A percentile compares a stretch with the other conserved stretches of the same genome.
Evolutionary conservation across 2,797 vertebrate genomes (phyloP).

Genomic region (Anas bernieri): DNA sequence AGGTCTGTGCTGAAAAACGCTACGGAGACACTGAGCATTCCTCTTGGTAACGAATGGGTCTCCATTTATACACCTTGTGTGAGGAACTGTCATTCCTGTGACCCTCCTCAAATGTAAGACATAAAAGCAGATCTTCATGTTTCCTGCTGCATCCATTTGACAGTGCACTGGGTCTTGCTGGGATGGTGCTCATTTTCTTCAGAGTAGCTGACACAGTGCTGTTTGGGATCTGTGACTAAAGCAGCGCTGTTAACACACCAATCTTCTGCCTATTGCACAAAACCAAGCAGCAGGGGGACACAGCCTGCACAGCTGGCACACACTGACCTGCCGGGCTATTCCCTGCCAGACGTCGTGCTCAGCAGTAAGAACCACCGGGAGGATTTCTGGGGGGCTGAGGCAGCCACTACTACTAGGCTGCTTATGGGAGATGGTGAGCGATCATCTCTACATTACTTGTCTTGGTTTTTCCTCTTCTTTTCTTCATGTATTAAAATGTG

Average conservation of each 20-base stretch:
- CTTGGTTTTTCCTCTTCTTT: neutral
- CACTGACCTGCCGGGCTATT: neutral
- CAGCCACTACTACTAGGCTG: neutral
- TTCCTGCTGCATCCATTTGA: neutral
- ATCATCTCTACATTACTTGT: neutral
- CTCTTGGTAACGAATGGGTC: neutral
- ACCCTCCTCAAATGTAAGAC: neutral
- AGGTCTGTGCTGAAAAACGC: neutral
- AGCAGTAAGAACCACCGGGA: neutral
- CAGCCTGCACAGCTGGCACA: neutral
- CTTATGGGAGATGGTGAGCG: neutral
- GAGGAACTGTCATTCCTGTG: neutral
- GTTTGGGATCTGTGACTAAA: neutral
- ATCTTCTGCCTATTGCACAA: neutral
- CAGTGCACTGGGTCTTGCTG: neutral
- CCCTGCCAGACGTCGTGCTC: neutral
- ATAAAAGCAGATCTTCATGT: neutral
- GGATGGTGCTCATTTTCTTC: neutral
- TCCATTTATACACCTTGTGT: neutral
- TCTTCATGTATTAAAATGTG: neutral
- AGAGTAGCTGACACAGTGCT: neutral
- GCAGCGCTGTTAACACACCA: neutral
- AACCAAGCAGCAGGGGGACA: neutral
- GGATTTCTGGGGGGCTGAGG: accelerated
- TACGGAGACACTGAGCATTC: neutral